phyloP scores from a whole-genome alignment of 1,140 invertebrate genomes.

The Aphidius gifuensis region DNA sequence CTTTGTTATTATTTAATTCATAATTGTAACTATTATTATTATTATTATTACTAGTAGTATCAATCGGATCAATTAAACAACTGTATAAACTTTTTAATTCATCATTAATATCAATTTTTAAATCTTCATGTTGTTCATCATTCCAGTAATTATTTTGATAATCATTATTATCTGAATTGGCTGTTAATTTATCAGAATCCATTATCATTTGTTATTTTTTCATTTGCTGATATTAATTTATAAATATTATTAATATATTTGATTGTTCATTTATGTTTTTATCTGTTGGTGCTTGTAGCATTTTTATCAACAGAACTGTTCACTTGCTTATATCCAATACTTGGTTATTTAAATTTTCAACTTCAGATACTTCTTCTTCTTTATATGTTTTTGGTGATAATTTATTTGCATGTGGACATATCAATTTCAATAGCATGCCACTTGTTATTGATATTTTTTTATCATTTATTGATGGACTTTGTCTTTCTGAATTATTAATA shows the following conservation, averaged over 20 bases:
- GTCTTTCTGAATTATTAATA: conserved; percentile 26
- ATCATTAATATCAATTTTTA: too few relatives aligned
- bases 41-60: not conserved
- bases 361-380: conserved; percentile 12
- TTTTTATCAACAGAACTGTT: conserved; percentile 43
- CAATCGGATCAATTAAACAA: not conserved
- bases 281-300: conserved; percentile 50
- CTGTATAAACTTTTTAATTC: too few relatives aligned
- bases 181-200: conserved; percentile 49
- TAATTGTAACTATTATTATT: not conserved
- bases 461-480: conserved; percentile 25
- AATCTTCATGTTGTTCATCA: conserved; percentile 10
- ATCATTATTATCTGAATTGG: conserved; percentile 49
- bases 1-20: not conserved
- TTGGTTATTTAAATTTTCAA: conserved; percentile 20
- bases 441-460: conserved; percentile 13
- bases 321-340: conserved; percentile 25
- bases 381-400: conserved; percentile 18
- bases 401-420: not conserved
- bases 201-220: conserved; percentile 28
- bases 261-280: conserved; percentile 46
- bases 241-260: conserved; percentile 33
- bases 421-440: conserved; percentile 20
- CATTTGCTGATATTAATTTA: conserved; percentile 28
- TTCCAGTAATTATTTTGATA: conserved; percentile 29